Percentiles rank a stretch among this genome's conserved stretches.
Evolutionary conservation across 1,140 invertebrate genomes (phyloP).

Genomic region (Rhagoletis zephyria): DNA sequence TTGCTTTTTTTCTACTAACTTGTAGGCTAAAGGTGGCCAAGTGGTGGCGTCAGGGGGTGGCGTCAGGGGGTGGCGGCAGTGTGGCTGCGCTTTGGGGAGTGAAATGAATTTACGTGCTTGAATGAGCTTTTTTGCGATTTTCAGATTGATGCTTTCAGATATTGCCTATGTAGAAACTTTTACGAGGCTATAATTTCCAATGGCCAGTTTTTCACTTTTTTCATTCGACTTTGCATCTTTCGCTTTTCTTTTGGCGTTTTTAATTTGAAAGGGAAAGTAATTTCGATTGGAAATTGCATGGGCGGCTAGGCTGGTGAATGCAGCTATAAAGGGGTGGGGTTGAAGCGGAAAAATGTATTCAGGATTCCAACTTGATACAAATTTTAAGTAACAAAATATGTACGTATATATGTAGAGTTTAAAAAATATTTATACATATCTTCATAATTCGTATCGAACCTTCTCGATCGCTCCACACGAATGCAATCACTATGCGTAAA

Average conservation of each 20-base stretch:
- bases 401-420: too few relatives aligned
- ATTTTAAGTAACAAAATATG: too few relatives aligned
- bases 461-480: not conserved
- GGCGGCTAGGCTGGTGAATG: not conserved
- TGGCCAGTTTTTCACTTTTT: slow-evolving; percentile 14
- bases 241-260: slow-evolving; percentile 23
- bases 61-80: not conserved
- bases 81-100: slow-evolving; percentile 2
- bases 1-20: slow-evolving; percentile 19
- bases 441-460: not conserved
- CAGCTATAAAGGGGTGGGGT: too few relatives aligned
- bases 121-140: slow-evolving; percentile 50
- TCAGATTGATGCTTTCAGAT: slow-evolving; percentile 70
- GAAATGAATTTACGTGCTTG: slow-evolving; percentile 50
- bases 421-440: too few relatives aligned
- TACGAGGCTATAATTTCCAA: slow-evolving; percentile 70
- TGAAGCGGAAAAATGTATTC: too few relatives aligned
- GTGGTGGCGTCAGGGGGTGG: not conserved
- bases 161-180: slow-evolving; percentile 67
- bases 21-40: not conserved
- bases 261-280: slow-evolving; percentile 43
- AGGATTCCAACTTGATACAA: too few relatives aligned
- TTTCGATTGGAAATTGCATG: not conserved
- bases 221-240: not conserved
- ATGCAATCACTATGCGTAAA: not conserved